phyloP scores from a whole-genome alignment of 2,797 vertebrate species.

The Prionace glauca region DNA sequence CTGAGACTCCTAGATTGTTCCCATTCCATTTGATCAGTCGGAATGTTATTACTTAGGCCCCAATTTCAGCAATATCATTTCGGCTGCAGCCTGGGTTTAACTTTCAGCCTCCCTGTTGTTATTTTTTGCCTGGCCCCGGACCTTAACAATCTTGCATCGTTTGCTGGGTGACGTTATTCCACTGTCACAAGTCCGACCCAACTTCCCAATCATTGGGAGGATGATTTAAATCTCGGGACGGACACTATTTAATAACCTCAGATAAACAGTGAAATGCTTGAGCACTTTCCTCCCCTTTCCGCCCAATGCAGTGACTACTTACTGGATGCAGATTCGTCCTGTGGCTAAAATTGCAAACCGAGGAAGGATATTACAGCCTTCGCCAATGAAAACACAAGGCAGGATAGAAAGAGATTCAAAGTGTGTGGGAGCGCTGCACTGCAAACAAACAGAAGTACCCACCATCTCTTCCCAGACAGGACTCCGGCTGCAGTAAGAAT shows the following conservation, averaged over 20 bases:
- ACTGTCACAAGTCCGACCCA: background rate
- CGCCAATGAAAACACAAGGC: background rate
- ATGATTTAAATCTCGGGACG: background rate
- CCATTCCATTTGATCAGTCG: background rate
- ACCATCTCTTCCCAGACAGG: slow-evolving; percentile 91
- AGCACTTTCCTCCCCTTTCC: background rate
- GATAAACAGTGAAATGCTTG: background rate
- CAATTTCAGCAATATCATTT: background rate
- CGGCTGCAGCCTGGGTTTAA: background rate
- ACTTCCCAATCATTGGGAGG: background rate
- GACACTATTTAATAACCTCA: background rate
- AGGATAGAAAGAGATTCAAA: background rate
- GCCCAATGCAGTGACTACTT: background rate
- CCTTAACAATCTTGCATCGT: background rate
- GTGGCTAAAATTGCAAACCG: background rate
- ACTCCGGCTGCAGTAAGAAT: slow-evolving; percentile 63
- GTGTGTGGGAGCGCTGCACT: background rate
- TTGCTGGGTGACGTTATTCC: background rate
- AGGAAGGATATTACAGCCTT: background rate
- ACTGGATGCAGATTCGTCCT: background rate
- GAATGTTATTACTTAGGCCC: background rate
- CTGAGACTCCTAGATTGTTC: background rate
- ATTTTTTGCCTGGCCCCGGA: background rate
- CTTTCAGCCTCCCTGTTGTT: background rate
- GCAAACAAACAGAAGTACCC: slow-evolving; percentile 52